A percentile compares a stretch with the other conserved stretches of the same genome.
These are phyloP conservation scores for Watsonalla binaria DNA, from an alignment of 2,888 invertebrate species.

Conservation along the genomic window DNA sequence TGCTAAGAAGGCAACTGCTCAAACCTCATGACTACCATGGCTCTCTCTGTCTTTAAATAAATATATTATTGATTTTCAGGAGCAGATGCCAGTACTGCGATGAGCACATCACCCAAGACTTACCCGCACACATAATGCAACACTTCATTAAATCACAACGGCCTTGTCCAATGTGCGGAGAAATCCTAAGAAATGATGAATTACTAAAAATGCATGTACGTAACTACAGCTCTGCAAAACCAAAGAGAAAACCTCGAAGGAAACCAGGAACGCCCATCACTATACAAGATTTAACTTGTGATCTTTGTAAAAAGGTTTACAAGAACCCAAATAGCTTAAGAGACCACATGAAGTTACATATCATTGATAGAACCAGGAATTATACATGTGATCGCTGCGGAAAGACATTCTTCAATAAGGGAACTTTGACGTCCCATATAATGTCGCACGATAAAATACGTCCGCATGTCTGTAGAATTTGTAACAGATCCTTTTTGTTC, in stretches of 20 bases:
- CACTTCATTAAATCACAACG: slow-evolving; percentile 44
- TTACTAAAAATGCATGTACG: slow-evolving; percentile 44
- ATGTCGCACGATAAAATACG: slow-evolving; percentile 63
- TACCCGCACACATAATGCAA: slow-evolving; percentile 36
- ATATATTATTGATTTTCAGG: slow-evolving; percentile 29
- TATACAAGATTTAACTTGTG: slow-evolving; percentile 58
- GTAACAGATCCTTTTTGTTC: slow-evolving; percentile 62
- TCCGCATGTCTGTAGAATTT: slow-evolving; percentile 63
- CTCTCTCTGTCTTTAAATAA: neutral
- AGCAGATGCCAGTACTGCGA: slow-evolving; percentile 51
- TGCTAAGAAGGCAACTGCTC: too few relatives aligned
- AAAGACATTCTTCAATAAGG: slow-evolving; percentile 68
- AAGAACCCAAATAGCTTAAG: slow-evolving; percentile 46
- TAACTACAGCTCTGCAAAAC: slow-evolving; percentile 40
- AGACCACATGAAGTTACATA: slow-evolving; percentile 80
- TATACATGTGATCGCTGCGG: slow-evolving; percentile 70
- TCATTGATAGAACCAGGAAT: slow-evolving; percentile 59
- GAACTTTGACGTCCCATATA: slow-evolving; percentile 64
- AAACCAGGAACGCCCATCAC: slow-evolving; percentile 61
- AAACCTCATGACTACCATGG: too few relatives aligned
- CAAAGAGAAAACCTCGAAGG: slow-evolving; percentile 46
- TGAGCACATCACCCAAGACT: slow-evolving; percentile 18
- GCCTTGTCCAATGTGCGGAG: slow-evolving; percentile 54
- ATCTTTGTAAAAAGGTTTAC: slow-evolving; percentile 59
- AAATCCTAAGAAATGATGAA: slow-evolving; percentile 51